Evolutionary conservation across 1,140 invertebrate species (phyloP).

Genomic region (Eciton burchellii): DNA sequence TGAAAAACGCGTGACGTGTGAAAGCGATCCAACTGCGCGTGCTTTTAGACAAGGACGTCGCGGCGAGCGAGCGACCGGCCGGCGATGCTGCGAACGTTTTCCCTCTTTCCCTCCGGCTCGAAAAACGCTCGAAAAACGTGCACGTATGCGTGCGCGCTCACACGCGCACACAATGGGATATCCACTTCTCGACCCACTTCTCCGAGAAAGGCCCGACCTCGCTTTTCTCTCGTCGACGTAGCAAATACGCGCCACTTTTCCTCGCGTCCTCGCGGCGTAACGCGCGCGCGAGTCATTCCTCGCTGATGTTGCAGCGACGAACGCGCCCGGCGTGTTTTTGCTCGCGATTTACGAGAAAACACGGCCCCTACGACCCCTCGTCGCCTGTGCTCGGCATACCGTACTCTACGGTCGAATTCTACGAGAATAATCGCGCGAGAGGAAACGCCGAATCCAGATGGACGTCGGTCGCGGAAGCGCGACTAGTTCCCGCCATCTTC

Average conservation of each 20-base stretch:
- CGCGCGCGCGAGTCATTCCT: slow-evolving; percentile 34
- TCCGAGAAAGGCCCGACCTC: slow-evolving; percentile 82
- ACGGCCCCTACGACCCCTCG: too few relatives aligned
- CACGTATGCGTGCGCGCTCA: slow-evolving; percentile 32
- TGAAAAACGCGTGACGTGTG: slow-evolving; percentile 37
- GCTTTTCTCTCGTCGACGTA: slow-evolving; percentile 78
- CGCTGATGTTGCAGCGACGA: slow-evolving; percentile 30
- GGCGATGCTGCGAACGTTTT: too few relatives aligned
- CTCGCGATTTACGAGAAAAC: neutral
- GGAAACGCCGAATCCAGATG: neutral
- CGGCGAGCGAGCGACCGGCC: neutral
- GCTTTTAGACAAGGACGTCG: slow-evolving; percentile 62
- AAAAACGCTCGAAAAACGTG: neutral
- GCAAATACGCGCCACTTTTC: slow-evolving; percentile 81
- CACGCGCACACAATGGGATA: slow-evolving; percentile 70
- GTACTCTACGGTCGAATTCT: too few relatives aligned
- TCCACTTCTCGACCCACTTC: slow-evolving; percentile 81
- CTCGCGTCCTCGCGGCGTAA: slow-evolving; percentile 68
- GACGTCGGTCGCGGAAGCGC: neutral
- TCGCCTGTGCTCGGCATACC: too few relatives aligned
- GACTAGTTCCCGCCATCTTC: neutral
- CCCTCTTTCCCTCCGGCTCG: slow-evolving; percentile 52
- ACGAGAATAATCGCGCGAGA: neutral
- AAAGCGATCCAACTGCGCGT: slow-evolving; percentile 50
- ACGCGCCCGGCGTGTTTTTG: neutral